Evolutionary conservation across 1,140 invertebrate genomes (phyloP).

Genomic region (Papilio helenus): DNA sequence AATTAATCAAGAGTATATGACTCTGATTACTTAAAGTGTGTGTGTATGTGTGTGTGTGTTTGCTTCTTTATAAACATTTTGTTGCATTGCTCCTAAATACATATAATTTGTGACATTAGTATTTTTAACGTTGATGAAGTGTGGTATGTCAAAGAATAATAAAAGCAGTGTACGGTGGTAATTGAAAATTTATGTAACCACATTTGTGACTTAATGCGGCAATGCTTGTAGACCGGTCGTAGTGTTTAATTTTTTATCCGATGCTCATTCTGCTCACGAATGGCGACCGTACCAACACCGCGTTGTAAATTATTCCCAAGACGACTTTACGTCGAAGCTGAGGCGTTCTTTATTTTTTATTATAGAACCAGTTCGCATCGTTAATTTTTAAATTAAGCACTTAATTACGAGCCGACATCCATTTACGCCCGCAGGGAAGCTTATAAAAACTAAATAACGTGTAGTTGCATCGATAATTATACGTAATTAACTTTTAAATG

Average conservation of each 20-base stretch:
- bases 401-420: conserved; percentile 51
- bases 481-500: conserved; percentile 59
- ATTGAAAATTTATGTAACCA: conserved; percentile 4
- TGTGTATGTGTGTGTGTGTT: too few species aligned
- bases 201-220: not conserved
- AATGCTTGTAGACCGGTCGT: not conserved
- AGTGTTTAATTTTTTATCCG: conserved; percentile 27
- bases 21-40: too few species aligned
- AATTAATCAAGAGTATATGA: too few species aligned
- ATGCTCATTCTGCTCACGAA: conserved; percentile 6
- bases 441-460: conserved; percentile 59
- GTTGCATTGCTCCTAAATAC: too few species aligned
- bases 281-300: conserved; percentile 11
- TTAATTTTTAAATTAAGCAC: conserved; percentile 69
- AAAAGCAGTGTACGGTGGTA: not conserved
- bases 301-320: conserved; percentile 32
- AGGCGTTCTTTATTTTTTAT: conserved; percentile 40
- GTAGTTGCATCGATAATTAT: conserved; percentile 55
- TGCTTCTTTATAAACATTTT: too few species aligned
- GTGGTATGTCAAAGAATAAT: too few species aligned
- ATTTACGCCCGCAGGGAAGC: conserved; percentile 45
- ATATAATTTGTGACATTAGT: too few species aligned
- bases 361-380: conserved; percentile 48
- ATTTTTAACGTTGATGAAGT: too few species aligned
- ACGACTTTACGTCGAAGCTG: conserved; percentile 32